Evolutionary conservation across 1,140 invertebrate species (phyloP).

Genomic region (Magallana gigas): DNA sequence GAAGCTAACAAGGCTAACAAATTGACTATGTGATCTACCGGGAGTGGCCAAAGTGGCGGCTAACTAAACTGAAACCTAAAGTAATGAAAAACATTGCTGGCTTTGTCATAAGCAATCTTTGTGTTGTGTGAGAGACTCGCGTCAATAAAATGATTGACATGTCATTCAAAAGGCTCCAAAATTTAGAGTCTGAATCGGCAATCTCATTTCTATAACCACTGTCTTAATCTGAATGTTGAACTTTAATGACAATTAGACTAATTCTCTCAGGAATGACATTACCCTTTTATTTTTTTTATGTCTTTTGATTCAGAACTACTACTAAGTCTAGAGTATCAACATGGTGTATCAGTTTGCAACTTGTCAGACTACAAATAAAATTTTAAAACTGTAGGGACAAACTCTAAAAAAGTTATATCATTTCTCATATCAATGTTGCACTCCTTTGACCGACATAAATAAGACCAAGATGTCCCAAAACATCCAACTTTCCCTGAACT

Average conservation of each 20-base stretch:
- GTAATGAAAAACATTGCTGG: not conserved
- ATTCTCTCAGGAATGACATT: slow-evolving; percentile 29
- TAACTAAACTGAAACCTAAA: not conserved
- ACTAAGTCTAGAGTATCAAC: slow-evolving; percentile 43
- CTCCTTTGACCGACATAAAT: slow-evolving; percentile 35
- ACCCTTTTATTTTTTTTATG: slow-evolving; percentile 41
- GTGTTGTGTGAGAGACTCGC: not conserved
- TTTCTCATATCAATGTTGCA: slow-evolving; percentile 8
- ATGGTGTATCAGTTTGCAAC: slow-evolving; percentile 14
- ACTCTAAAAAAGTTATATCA: slow-evolving; percentile 44
- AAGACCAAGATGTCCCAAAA: slow-evolving; percentile 4
- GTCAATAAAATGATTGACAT: slow-evolving; percentile 14
- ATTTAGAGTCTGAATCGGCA: not conserved
- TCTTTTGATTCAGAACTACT: slow-evolving; percentile 37
- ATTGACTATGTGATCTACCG: slow-evolving; percentile 7
- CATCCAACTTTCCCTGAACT: not conserved
- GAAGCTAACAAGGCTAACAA: not conserved
- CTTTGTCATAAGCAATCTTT: not conserved
- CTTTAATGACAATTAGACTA: slow-evolving; percentile 20
- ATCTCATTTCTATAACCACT: not conserved
- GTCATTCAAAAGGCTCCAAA: slow-evolving; percentile 7
- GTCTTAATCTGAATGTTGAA: slow-evolving; percentile 32
- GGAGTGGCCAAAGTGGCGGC: not conserved
- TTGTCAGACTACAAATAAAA: slow-evolving; percentile 30
- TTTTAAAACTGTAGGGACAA: slow-evolving; percentile 39